These are phyloP conservation scores for Mormyrops attenuatus DNA, from an alignment of 2,797 vertebrate genomes.

Conservation along the genomic window DNA sequence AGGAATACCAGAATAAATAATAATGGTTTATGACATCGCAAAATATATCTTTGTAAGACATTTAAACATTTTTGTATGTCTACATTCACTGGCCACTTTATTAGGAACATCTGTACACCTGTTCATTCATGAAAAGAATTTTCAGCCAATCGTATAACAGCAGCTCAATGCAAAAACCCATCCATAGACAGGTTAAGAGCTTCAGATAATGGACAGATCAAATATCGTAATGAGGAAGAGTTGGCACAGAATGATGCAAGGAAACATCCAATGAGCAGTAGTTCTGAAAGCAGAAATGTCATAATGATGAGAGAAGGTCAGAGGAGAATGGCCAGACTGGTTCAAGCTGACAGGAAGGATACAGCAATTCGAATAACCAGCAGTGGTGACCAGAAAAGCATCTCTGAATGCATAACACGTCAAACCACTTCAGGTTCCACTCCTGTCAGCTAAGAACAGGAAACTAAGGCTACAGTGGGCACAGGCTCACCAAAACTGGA, in stretches of 20 bases:
- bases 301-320: not conserved
- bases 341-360: not conserved
- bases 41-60: not conserved
- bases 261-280: not conserved
- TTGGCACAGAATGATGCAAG: not conserved
- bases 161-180: not conserved
- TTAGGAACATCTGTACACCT: not conserved
- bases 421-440: not conserved
- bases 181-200: not conserved
- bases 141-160: not conserved
- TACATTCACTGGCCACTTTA: not conserved
- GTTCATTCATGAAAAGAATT: not conserved
- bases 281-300: not conserved
- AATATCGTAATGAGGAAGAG: not conserved
- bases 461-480: not conserved
- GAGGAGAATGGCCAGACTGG: not conserved
- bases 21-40: not conserved
- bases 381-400: not conserved
- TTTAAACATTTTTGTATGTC: not conserved
- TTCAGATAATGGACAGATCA: not conserved
- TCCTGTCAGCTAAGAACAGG: not conserved
- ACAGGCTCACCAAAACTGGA: not conserved
- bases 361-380: not conserved
- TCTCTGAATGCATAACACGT: not conserved
- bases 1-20: not conserved